phyloP scores from a whole-genome alignment of 2,113 vertebrate genomes.

The Podocnemis expansa region DNA sequence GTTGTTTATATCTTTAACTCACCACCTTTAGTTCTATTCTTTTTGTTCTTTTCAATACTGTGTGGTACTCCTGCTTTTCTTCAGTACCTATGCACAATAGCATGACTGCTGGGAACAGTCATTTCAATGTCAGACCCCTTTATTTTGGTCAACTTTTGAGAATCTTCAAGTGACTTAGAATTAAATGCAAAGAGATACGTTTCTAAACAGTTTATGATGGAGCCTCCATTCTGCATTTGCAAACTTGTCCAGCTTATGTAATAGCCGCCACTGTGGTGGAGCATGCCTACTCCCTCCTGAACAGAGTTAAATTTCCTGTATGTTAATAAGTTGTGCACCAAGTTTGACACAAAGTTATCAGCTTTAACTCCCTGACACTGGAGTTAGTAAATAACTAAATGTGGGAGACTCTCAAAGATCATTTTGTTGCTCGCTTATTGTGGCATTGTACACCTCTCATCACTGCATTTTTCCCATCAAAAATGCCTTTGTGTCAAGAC shows the following conservation, averaged over 20 bases:
- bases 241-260: background rate
- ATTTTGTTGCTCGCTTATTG: background rate
- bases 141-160: background rate
- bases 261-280: background rate
- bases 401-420: background rate
- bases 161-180: background rate
- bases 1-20: background rate
- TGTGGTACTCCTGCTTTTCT: background rate
- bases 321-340: background rate
- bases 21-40: background rate
- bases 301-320: background rate
- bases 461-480: background rate
- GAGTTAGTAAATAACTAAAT: background rate
- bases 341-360: background rate
- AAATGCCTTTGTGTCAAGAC: background rate
- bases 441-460: accelerated
- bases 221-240: background rate
- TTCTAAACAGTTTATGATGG: background rate
- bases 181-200: background rate
- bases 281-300: too few species aligned
- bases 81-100: background rate
- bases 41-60: background rate
- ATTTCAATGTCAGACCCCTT: background rate
- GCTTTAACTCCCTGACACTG: background rate
- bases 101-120: accelerated